These are phyloP conservation scores for Dipodomys merriami DNA, from an alignment of 2,113 vertebrate species.

Conservation along the genomic window DNA sequence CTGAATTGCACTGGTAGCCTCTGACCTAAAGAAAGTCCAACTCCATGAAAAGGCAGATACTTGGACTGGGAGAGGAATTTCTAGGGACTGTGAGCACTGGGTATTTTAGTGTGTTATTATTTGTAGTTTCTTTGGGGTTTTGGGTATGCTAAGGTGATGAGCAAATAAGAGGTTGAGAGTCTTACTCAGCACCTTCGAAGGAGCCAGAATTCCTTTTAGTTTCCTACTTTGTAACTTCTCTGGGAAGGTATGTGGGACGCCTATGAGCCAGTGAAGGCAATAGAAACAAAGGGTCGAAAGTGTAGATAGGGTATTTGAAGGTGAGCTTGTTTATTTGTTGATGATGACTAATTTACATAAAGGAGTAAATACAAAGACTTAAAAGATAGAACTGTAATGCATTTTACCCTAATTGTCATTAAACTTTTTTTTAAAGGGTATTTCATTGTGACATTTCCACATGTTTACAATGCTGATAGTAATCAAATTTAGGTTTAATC, in stretches of 20 bases:
- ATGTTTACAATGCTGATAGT: background rate
- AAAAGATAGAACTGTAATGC: background rate
- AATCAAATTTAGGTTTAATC: conserved; percentile 6
- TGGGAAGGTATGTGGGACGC: background rate
- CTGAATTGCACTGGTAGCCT: conserved; percentile 69
- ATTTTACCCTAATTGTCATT: background rate
- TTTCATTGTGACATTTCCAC: too few species aligned
- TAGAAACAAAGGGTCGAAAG: background rate
- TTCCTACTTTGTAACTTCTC: background rate
- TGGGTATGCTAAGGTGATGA: too few species aligned
- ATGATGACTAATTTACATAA: background rate
- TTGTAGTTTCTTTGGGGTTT: conserved; percentile 45
- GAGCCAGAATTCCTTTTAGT: background rate
- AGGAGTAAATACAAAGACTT: background rate
- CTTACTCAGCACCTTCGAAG: background rate
- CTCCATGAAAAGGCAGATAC: conserved; percentile 79
- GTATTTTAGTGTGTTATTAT: conserved; percentile 51
- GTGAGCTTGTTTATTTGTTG: background rate
- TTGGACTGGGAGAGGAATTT: conserved; percentile 77
- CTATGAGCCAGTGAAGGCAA: background rate
- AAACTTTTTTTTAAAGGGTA: too few species aligned
- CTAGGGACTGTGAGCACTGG: conserved; percentile 47
- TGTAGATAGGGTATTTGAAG: background rate
- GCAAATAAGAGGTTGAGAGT: too few species aligned
- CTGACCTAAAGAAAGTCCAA: conserved; percentile 71